Conservation (phyloP, 2,113 vertebrate species). For the Urocynchramus pylzowi region DNA sequence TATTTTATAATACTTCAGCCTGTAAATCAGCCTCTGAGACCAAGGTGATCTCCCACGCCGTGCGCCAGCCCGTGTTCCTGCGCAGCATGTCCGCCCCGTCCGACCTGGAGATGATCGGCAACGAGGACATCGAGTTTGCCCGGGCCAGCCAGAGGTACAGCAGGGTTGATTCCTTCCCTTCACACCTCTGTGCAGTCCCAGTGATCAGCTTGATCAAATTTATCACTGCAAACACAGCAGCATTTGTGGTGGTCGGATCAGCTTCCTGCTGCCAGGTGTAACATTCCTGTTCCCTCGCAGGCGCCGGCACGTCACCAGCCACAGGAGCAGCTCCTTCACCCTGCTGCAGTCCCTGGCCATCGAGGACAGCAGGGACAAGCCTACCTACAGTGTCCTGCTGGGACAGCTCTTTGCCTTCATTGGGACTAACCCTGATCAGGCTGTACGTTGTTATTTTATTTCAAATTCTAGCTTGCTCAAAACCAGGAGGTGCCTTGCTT, state of each 20-base stretch:
- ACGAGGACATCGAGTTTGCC: slow-evolving; percentile 91
- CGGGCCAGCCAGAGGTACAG: slow-evolving; percentile 85
- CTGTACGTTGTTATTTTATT: slow-evolving; percentile 64
- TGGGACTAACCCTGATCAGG: slow-evolving; percentile 94
- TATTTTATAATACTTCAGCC: slow-evolving; percentile 62
- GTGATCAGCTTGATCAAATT: accelerated
- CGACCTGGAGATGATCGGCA: slow-evolving; percentile 97
- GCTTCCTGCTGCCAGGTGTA: background rate
- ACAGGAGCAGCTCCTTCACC: slow-evolving; percentile 95
- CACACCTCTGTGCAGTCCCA: background rate
- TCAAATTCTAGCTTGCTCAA: accelerated
- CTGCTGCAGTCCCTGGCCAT: slow-evolving; percentile 90
- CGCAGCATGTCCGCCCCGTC: slow-evolving; percentile 98
- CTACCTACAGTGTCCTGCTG: slow-evolving; percentile 92
- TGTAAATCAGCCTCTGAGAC: slow-evolving; percentile 91
- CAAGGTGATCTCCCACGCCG: slow-evolving; percentile 83
- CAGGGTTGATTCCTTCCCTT: background rate
- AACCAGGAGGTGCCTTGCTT: background rate
- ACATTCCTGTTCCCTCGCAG: slow-evolving; percentile 4
- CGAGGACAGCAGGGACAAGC: slow-evolving; percentile 92
- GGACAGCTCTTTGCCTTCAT: slow-evolving; percentile 98
- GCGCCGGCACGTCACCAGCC: slow-evolving; percentile 88
- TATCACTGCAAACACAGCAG: background rate
- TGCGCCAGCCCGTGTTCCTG: slow-evolving; percentile 93
- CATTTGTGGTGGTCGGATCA: accelerated